phyloP scores from a whole-genome alignment of 2,113 vertebrate species.

The Hemiscyllium ocellatum region DNA sequence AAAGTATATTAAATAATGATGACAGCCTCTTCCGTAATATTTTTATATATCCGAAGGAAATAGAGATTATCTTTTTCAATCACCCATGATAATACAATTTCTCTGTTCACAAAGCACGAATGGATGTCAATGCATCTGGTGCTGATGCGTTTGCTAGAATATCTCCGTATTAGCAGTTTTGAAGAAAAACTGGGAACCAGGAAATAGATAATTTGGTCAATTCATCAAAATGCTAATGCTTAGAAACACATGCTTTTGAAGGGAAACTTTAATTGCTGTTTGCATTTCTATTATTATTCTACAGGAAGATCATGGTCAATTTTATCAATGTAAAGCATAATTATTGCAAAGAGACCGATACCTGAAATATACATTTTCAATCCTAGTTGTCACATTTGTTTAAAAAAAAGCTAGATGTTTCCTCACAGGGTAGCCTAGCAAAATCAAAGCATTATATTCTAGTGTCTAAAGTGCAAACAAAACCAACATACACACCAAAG shows the following conservation, averaged over 20 bases:
- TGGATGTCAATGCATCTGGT: not conserved
- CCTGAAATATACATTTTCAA: not conserved
- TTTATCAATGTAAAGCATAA: not conserved
- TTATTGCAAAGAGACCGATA: not conserved
- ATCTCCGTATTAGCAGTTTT: not conserved
- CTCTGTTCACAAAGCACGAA: not conserved
- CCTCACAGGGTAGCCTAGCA: not conserved
- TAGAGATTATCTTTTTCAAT: not conserved
- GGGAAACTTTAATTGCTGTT: not conserved
- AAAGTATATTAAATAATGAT: not conserved
- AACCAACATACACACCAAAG: not conserved
- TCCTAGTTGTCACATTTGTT: not conserved
- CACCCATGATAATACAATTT: not conserved
- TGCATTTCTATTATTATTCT: not conserved
- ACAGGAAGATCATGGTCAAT: not conserved
- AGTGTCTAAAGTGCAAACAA: not conserved
- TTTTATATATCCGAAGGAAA: not conserved
- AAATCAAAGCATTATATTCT: not conserved
- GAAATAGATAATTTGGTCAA: conserved; percentile 16
- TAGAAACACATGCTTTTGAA: not conserved
- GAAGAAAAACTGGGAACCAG: not conserved
- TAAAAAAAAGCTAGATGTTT: not conserved
- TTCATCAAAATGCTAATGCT: not conserved
- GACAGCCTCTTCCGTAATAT: not conserved
- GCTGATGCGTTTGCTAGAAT: not conserved